Base-by-base conservation (phyloP, 2,113 vertebrate species). In the Reinhardtius hippoglossoides region DNA sequence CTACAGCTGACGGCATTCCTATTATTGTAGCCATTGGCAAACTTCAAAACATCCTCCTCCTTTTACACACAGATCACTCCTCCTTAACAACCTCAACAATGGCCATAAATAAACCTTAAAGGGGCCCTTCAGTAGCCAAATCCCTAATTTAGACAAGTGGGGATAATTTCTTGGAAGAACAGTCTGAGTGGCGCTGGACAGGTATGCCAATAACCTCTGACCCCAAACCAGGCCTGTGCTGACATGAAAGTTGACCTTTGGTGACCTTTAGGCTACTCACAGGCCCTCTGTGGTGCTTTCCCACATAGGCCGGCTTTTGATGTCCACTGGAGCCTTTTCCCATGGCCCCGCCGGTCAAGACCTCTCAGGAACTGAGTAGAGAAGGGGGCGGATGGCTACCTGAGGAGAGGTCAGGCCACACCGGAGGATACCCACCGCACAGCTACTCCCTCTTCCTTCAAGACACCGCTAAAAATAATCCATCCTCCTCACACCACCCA, bases 131-230 rank as follows among this genome's bases (percentile, higher is more conserved):
- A 78, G 83, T 74, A 83, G 79, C 76, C 10, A 5, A 66, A 70
- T 56, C 81, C 76, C 85, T 92, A 92, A 94, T 90, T 94, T 88
- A 89, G 91, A 94, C 92, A 92, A 94, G 93, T 89, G 86, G 84
- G 84, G 82, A 80, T 94, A 65, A 92, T 93, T 92, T 93, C 89
- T 89, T 89, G 78, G 76, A 89, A 78, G 90, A 84, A 83, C 78
- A 74, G 90, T 79, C 76, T 84, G 72, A 76, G 86, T 90, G 87
- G 81, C 80, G 68, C 85, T 84, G 80, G 83, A 83, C 90, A 95
- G 92, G 94, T 94, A 95, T 94, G 89, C 87, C 72, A 23, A 56
- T 81, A 58, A 90, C 87, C 92, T 86, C 23, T 92, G 91, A 94
- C 92, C 90, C 66, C 9, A 9, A 65, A 62, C 76, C 74, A 54